Evolutionary conservation across 2,888 invertebrate genomes (phyloP), one percentile per base, ranked within the genome.

Genomic region (Heliconius hortense): DNA sequence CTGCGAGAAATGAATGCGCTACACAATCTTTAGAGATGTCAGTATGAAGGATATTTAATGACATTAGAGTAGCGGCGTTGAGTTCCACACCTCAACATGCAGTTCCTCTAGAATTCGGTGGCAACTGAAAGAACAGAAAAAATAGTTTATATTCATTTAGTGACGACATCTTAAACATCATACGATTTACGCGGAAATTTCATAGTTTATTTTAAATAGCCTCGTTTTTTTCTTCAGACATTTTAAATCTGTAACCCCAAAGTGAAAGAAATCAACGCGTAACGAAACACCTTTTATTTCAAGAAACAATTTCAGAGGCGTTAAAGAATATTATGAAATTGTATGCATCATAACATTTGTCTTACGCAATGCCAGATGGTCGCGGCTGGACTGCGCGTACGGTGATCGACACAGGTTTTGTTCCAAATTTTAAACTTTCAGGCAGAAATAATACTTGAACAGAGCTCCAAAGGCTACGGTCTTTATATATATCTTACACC

Each of bases 351-450:
- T 76, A 69, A 72, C 67, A 72, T 63, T 59, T 60, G 68, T 39
- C 68, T 74, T 76, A 66, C 76, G 76, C 72, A 76, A 76, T 59
- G 48, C 63, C 72, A 68, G 71, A 76, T 72, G 78, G 73, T 63
- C 64, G 72, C 71, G 59, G 69, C 69, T 43, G 76, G 62, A 73
- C 56, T 31, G 56, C 39, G 39, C 31, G 53, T 69, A 69, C 69
- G 31, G 69, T 31, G 69, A 7, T 69, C 56, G n/a, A 56, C 69
- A 31, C 69, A 56, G 31, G 39, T 39, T 15, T 35, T 31, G 11
- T n/a, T 31, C 28, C 2, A 48, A n/a, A 31, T n/a, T 18, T n/a
- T 1, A n/a, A 56, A 11, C n/a, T 15, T 24, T 39, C 39, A 43
- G 7, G 24, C 39, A 15, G 64, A 64, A n/a, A 64, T 39, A 39